Percentiles rank a stretch among this genome's conserved stretches.
phyloP scores from a whole-genome alignment of 2,888 invertebrate species.

The Andrena minutula region DNA sequence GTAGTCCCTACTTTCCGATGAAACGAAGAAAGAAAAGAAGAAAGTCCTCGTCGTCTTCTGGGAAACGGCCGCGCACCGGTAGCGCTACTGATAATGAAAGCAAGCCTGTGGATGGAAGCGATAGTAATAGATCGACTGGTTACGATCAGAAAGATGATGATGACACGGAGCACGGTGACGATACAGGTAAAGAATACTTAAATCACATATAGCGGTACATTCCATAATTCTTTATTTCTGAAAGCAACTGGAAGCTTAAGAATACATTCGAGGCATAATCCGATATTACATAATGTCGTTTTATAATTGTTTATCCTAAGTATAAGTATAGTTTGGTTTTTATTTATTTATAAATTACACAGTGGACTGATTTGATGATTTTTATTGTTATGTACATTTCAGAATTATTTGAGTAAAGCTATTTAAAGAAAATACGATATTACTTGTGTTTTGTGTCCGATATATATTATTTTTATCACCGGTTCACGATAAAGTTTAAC shows the following conservation, averaged over 20 bases:
- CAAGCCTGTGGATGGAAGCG: constrained; percentile 65
- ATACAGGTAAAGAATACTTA: constrained; percentile 73
- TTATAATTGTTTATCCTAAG: constrained; percentile 24
- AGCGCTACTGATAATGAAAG: constrained; percentile 67
- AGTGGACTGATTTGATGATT: constrained; percentile 25
- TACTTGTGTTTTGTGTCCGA: constrained; percentile 82
- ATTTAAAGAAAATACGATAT: constrained; percentile 39
- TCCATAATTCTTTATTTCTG: constrained; percentile 8
- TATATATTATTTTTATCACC: constrained; percentile 59
- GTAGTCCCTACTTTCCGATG: constrained; percentile 86
- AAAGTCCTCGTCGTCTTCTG: constrained; percentile 81
- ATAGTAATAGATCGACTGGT: constrained; percentile 72
- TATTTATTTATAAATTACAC: constrained; percentile 20
- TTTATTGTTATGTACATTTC: constrained; percentile 31
- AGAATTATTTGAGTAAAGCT: constrained; percentile 24
- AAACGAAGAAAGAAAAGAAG: constrained; percentile 87
- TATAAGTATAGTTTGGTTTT: constrained; percentile 6
- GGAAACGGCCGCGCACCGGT: constrained; percentile 77
- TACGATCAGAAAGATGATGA: constrained; percentile 77
- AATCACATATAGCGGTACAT: neutral
- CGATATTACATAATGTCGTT: constrained; percentile 21
- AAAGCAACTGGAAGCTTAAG: constrained; percentile 10
- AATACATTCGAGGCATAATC: constrained; percentile 27
- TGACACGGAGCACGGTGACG: constrained; percentile 74
- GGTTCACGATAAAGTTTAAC: constrained; percentile 14